Conservation (phyloP, 1,140 invertebrate species). For the Leptopilina boulardi region DNA sequence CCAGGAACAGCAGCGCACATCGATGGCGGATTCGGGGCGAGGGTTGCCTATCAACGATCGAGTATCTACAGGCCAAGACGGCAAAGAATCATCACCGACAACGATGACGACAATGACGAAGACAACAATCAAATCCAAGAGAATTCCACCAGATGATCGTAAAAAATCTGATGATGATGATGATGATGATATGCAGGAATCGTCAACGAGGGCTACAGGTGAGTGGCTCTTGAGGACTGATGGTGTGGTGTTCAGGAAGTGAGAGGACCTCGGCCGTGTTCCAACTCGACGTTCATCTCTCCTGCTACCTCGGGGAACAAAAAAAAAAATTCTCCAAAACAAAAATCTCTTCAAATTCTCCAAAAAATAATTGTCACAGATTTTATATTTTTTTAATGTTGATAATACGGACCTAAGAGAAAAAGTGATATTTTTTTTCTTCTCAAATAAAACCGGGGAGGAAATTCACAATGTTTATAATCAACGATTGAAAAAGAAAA, state of each 20-base stretch:
- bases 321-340: no score
- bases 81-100: neutral
- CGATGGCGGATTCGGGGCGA: slow-evolving; percentile 69
- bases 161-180: slow-evolving; percentile 18
- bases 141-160: neutral
- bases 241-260: slow-evolving; percentile 63
- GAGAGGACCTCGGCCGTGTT: slow-evolving; percentile 59
- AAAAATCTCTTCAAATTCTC: no score
- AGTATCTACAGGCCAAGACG: slow-evolving; percentile 28
- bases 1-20: slow-evolving; percentile 72
- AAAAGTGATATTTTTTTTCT: no score
- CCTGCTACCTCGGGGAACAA: neutral
- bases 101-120: neutral
- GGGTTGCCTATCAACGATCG: slow-evolving; percentile 61
- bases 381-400: no score
- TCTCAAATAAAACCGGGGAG: no score
- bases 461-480: no score
- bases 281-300: slow-evolving; percentile 44
- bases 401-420: no score
- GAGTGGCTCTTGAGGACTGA: slow-evolving; percentile 70
- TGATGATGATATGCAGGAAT: slow-evolving; percentile 46
- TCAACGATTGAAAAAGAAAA: no score
- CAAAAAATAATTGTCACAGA: no score
- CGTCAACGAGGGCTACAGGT: slow-evolving; percentile 61
- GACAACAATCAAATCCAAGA: neutral